Conservation (phyloP, 2,797 vertebrate genomes). For the Lithobates sylvaticus region DNA sequence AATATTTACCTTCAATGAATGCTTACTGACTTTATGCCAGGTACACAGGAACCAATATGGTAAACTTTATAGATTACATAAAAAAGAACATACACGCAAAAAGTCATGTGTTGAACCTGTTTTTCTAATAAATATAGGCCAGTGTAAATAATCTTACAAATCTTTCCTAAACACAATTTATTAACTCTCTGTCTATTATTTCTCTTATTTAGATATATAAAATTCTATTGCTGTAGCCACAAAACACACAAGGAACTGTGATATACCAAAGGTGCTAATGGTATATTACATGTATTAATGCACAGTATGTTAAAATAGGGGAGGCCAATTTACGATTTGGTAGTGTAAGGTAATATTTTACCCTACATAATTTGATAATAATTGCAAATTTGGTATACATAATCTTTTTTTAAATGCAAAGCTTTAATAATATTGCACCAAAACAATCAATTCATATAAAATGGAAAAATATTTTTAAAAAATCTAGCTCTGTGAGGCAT, state of each 20-base stretch:
- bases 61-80: too few species aligned
- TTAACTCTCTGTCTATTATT: too few species aligned
- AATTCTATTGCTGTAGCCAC: too few species aligned
- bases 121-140: too few species aligned
- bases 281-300: background rate
- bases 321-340: background rate
- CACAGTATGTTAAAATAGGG: background rate
- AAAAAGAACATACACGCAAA: background rate
- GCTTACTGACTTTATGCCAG: too few species aligned
- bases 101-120: background rate
- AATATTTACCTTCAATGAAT: too few species aligned
- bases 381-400: background rate
- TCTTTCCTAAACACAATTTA: background rate
- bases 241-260: too few species aligned
- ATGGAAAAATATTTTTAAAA: background rate
- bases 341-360: background rate
- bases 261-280: too few species aligned
- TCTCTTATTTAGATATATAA: too few species aligned
- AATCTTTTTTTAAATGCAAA: background rate
- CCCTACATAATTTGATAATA: background rate
- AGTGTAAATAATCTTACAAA: background rate
- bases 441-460: background rate
- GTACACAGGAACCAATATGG: too few species aligned
- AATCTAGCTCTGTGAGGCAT: background rate
- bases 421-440: slow-evolving; percentile 21